Base-by-base conservation (phyloP, 2,888 invertebrate species). In the Plebejus argus region DNA sequence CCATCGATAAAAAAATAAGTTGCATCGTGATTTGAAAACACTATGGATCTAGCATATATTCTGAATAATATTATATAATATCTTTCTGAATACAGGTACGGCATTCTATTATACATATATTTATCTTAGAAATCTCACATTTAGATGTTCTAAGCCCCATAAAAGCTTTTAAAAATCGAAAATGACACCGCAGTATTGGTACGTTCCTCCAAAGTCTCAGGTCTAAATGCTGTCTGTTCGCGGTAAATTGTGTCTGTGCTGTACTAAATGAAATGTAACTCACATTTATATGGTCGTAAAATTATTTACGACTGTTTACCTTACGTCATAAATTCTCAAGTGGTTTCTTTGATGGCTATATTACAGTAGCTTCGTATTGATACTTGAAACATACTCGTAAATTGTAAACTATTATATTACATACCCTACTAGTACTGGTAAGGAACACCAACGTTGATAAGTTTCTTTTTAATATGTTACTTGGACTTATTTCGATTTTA, bases 231-330 rank as follows among this genome's bases (percentile, higher is more conserved):
- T 81, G 81, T 81, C 81, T 78, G 79, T 79, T 78, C 72, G 80
- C 74, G 79, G 79, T 81, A 81, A 79, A 58, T 76, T 80, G 77
- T 75, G 76, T 78, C 76, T 71, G 58, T 76, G 78, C 77, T 70
- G 80, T 45, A 77, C 80, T 79, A 81, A 82, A 81, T 80, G 82
- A 79, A 81, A 84, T 81, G 81, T 82, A 81, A 82, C 79, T 81
- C 81, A 82, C 82, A 81, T 82, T 82, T 83, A 85, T 85, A 83
- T 83, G 83, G 83, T 83, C 84, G 82, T 82, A 89, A 86, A 87
- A 89, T 86, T 88, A 88, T 89, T 88, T 86, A 89, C 86, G 85
- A 85, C 84, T 83, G 79, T 83, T 85, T 87, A 86, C 85, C 86
- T 87, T 82, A 80, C 80, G 79, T 82, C 80, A 85, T 88, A 88